Evolutionary conservation across 2,113 vertebrate genomes (phyloP).

Genomic region (Polypterus bichir): DNA sequence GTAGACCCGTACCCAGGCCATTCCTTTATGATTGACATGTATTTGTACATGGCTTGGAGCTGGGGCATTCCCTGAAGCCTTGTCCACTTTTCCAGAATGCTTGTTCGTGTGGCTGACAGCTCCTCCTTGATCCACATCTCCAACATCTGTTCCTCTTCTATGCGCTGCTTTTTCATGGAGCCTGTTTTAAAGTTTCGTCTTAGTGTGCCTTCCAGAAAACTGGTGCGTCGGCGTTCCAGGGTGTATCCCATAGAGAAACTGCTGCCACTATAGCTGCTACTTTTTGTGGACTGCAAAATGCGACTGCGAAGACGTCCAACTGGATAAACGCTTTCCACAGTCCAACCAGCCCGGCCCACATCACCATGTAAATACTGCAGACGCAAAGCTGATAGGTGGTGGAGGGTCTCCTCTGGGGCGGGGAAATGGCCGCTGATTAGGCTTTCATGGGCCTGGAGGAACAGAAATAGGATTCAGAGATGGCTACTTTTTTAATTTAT

Average conservation of each 20-base stretch:
- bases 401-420: conserved; percentile 74
- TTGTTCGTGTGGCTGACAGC: conserved; percentile 73
- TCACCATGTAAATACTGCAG: conserved; percentile 79
- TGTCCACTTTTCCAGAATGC: conserved; percentile 77
- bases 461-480: neutral
- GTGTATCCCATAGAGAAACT: conserved; percentile 36
- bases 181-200: conserved; percentile 79
- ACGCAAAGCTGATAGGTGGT: conserved; percentile 71
- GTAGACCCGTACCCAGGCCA: conserved; percentile 86
- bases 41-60: conserved; percentile 83
- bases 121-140: conserved; percentile 93
- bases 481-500: neutral
- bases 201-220: conserved; percentile 75
- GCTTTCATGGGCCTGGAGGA: conserved; percentile 71
- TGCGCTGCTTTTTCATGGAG: conserved; percentile 75
- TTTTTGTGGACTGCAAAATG: conserved; percentile 75
- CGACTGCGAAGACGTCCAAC: conserved; percentile 72
- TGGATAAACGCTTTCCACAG: conserved; percentile 68
- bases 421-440: conserved; percentile 82
- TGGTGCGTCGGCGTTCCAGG: conserved; percentile 66
- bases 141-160: conserved; percentile 83
- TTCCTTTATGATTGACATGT: conserved; percentile 78
- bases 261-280: conserved; percentile 35
- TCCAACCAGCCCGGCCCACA: conserved; percentile 64
- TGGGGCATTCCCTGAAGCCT: conserved; percentile 72